Evolutionary conservation across 2,113 vertebrate genomes (phyloP).

Genomic region (Jacana jacana): DNA sequence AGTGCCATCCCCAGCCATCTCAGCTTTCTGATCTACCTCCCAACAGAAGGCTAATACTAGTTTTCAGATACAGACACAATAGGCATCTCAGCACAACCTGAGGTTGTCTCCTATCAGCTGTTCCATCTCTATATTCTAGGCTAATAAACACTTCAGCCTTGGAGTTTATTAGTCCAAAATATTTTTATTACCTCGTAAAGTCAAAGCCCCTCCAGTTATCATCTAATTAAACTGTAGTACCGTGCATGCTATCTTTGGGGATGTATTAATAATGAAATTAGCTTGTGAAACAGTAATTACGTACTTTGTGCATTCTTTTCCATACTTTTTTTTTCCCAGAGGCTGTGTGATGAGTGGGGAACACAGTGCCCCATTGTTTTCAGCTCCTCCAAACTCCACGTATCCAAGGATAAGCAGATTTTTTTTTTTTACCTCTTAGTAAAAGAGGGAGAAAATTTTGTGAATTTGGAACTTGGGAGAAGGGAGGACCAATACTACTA

Average conservation of each 20-base stretch:
- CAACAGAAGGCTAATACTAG: not conserved
- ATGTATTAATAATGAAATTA: slow-evolving; percentile 55
- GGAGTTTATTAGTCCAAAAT: slow-evolving; percentile 60
- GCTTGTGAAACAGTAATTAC: slow-evolving; percentile 43
- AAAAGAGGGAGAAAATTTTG: not conserved
- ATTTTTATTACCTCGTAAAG: slow-evolving; percentile 65
- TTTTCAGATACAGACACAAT: not conserved
- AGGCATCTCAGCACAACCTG: not conserved
- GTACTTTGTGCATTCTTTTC: slow-evolving; percentile 31
- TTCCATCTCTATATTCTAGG: slow-evolving; percentile 14
- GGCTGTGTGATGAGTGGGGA: slow-evolving; percentile 14
- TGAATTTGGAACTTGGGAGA: not conserved
- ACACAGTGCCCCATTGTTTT: slow-evolving; percentile 47
- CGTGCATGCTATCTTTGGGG: slow-evolving; percentile 25
- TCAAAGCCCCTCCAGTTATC: slow-evolving; percentile 52
- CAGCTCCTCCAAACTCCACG: slow-evolving; percentile 38
- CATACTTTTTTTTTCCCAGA: not conserved
- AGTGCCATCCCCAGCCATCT: not conserved
- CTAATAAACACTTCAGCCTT: slow-evolving; percentile 50
- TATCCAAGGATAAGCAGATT: not conserved
- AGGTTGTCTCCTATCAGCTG: slow-evolving; percentile 2
- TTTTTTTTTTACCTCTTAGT: not conserved
- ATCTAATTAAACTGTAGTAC: slow-evolving; percentile 56
- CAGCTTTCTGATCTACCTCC: not conserved
- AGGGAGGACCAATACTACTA: not conserved